These are phyloP conservation scores for Amazona guildingii DNA, from an alignment of 2,113 vertebrate genomes.

Conservation along the genomic window DNA sequence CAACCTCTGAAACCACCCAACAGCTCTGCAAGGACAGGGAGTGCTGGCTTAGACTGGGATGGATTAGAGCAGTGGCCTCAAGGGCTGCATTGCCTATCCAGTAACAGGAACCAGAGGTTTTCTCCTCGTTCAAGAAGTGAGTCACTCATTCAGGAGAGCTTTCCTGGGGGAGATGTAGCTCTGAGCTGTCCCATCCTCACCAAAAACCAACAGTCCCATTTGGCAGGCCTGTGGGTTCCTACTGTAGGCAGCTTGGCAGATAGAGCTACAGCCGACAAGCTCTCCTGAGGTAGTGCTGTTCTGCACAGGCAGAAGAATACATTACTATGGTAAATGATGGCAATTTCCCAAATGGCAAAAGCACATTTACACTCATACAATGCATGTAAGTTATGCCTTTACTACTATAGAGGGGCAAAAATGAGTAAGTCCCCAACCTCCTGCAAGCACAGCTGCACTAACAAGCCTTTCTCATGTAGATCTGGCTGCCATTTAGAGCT, in stretches of 20 bases:
- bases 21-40: accelerated
- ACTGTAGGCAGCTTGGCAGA: neutral
- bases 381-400: neutral
- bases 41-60: neutral
- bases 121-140: neutral
- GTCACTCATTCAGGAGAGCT: neutral
- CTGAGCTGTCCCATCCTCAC: neutral
- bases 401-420: neutral
- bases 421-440: neutral
- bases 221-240: neutral
- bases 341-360: neutral
- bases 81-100: neutral
- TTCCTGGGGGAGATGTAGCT: neutral
- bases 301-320: neutral
- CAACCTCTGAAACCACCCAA: neutral
- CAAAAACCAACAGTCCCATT: neutral
- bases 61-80: neutral
- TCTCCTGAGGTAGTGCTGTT: neutral
- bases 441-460: neutral
- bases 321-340: neutral
- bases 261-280: neutral
- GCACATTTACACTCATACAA: neutral
- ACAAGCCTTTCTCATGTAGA: neutral
- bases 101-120: neutral
- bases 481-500: neutral